phyloP scores from a whole-genome alignment of 2,888 invertebrate species.

The Dilophus febrilis region DNA sequence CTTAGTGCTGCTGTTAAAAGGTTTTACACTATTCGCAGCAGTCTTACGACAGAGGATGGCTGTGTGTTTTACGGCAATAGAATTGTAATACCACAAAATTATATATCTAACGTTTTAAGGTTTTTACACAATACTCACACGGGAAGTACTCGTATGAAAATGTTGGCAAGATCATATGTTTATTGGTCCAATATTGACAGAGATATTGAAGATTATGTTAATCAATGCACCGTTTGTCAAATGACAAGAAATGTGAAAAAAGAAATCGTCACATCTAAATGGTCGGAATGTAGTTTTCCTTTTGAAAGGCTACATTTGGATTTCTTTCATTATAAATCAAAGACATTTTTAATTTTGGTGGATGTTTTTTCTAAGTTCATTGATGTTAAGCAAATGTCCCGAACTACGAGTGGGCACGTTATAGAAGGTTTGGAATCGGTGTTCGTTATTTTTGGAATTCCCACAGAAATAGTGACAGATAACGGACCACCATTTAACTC shows the following conservation, averaged over 20 bases:
- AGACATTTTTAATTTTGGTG: conserved; percentile 1
- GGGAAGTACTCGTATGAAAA: neutral
- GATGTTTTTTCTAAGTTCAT: conserved; percentile 6
- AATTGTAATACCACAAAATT: neutral
- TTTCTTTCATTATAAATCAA: conserved; percentile 4
- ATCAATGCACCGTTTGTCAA: neutral
- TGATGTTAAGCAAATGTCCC: neutral
- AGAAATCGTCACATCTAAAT: neutral
- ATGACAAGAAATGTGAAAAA: neutral
- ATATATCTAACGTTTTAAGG: neutral
- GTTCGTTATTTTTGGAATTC: conserved; percentile 7
- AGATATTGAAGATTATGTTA: neutral
- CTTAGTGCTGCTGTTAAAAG: neutral
- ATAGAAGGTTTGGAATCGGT: conserved; percentile 3
- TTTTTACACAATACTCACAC: neutral
- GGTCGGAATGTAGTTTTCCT: neutral
- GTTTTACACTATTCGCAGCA: neutral
- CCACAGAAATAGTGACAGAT: conserved; percentile 7
- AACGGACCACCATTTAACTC: conserved; percentile 9
- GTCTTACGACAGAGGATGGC: neutral
- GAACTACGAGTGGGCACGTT: conserved; percentile 1
- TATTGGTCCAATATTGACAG: neutral
- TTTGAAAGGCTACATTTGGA: conserved; percentile 10
- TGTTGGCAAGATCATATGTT: neutral
- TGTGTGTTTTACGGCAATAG: neutral